phyloP scores from a whole-genome alignment of 2,797 vertebrate genomes.

The Notolabrus celidotus region DNA sequence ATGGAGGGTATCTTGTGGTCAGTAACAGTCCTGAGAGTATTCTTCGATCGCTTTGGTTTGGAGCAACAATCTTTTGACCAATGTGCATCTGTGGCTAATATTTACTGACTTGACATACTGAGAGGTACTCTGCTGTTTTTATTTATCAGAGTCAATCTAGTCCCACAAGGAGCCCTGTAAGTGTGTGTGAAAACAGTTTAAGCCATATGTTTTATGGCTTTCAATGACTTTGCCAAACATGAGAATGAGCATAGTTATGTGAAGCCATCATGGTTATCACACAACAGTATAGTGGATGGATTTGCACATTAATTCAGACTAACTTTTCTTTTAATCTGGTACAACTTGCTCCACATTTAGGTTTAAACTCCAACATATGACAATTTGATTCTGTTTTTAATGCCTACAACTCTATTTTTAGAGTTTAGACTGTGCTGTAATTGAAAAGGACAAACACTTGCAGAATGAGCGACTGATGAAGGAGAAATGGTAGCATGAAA shows the following conservation, averaged over 20 bases:
- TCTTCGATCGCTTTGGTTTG: background rate
- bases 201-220: no score
- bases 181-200: no score
- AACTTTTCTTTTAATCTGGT: no score
- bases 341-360: no score
- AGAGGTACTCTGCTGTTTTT: background rate
- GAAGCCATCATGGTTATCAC: no score
- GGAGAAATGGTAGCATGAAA: conserved; percentile 55
- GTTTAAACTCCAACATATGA: no score
- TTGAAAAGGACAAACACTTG: conserved; percentile 37
- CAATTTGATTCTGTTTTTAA: no score
- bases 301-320: no score
- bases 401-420: background rate
- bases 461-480: conserved; percentile 45
- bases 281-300: no score
- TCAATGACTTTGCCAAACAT: no score
- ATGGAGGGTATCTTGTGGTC: background rate
- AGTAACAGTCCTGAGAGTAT: background rate
- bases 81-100: background rate
- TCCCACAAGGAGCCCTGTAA: no score
- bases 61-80: background rate
- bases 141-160: background rate
- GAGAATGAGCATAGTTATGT: no score
- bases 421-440: conserved; percentile 16
- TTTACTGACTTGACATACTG: background rate